phyloP scores from a whole-genome alignment of 2,113 vertebrate genomes.

The Scalopus aquaticus region DNA sequence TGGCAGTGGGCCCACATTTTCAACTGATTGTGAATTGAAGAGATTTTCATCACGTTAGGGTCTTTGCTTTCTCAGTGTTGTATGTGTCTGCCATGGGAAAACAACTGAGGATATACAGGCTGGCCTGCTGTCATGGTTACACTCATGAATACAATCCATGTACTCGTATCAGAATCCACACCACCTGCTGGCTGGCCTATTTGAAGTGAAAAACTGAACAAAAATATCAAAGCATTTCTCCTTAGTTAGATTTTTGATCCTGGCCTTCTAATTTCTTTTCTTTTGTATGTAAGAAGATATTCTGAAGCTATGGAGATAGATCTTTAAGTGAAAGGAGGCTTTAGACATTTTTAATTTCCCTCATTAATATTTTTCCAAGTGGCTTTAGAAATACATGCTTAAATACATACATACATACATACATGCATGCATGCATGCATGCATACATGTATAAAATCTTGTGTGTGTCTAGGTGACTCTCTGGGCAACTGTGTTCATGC shows the following conservation, averaged over 20 bases:
- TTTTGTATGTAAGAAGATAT: neutral
- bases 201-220: neutral
- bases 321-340: neutral
- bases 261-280: neutral
- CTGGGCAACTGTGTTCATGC: neutral
- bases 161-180: neutral
- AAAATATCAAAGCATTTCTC: neutral
- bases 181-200: neutral
- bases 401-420: no score
- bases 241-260: neutral
- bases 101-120: neutral
- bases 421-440: no score
- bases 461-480: neutral
- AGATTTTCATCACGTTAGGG: slow-evolving; percentile 59
- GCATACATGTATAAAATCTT: neutral
- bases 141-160: neutral
- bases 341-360: slow-evolving; percentile 6
- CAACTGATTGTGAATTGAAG: slow-evolving; percentile 48
- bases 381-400: neutral
- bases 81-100: neutral
- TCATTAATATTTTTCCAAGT: neutral
- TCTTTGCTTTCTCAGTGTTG: neutral
- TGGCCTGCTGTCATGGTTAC: neutral
- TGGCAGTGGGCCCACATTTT: slow-evolving; percentile 64
- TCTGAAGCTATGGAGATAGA: neutral